phyloP scores from a whole-genome alignment of 2,797 vertebrate genomes.

The Myiothlypis coronata region DNA sequence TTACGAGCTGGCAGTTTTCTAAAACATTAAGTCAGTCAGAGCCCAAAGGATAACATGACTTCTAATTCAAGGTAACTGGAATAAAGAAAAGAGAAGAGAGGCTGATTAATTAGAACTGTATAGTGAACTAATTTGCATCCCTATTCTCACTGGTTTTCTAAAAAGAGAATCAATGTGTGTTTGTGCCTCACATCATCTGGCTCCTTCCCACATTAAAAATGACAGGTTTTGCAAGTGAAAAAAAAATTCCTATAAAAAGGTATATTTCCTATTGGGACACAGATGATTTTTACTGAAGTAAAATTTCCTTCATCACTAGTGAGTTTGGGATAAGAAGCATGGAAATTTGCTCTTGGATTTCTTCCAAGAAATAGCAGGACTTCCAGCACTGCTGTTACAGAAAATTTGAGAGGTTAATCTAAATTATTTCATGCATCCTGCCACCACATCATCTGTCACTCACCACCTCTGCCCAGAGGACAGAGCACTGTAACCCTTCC shows the following conservation, averaged over 20 bases:
- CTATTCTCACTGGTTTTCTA: conserved; percentile 67
- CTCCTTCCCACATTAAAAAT: conserved; percentile 19
- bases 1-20: conserved; percentile 4
- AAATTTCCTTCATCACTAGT: neutral
- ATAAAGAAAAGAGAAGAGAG: conserved; percentile 42
- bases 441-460: neutral
- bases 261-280: conserved; percentile 3
- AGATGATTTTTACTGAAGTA: conserved; percentile 20
- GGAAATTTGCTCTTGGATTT: conserved; percentile 34
- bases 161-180: conserved; percentile 39
- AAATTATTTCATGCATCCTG: neutral
- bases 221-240: conserved; percentile 23
- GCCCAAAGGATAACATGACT: conserved; percentile 64
- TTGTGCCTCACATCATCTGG: conserved; percentile 42
- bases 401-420: neutral
- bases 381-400: neutral
- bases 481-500: neutral
- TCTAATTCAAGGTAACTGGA: conserved; percentile 66
- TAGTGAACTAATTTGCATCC: conserved; percentile 65
- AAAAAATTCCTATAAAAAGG: conserved; percentile 20
- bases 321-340: neutral
- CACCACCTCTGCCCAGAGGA: neutral
- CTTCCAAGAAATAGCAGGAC: conserved; percentile 26
- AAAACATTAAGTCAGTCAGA: conserved; percentile 26
- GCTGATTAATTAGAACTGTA: conserved; percentile 60